phyloP scores from a whole-genome alignment of 2,888 invertebrate species.

The Smittia sp. region DNA sequence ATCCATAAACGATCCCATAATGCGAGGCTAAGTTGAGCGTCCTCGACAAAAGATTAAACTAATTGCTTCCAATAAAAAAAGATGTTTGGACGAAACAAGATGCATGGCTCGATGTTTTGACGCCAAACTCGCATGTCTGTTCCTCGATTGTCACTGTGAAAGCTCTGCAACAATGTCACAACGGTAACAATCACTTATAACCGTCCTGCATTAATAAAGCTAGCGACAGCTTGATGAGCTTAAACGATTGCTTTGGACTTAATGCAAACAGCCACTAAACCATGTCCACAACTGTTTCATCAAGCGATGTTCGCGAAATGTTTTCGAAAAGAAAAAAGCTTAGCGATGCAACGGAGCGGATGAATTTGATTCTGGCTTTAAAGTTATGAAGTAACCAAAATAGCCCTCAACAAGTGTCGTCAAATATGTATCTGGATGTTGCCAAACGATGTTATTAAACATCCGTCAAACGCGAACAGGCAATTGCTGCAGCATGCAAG shows the following conservation, averaged over 20 bases:
- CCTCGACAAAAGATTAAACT: neutral
- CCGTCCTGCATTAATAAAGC: conserved; percentile 4
- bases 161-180: neutral
- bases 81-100: too few relatives aligned
- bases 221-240: conserved; percentile 30
- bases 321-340: neutral
- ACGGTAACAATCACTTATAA: conserved; percentile 28
- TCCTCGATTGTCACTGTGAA: neutral
- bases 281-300: neutral
- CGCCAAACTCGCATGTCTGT: too few relatives aligned
- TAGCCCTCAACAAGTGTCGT: too few relatives aligned
- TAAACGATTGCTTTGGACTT: conserved; percentile 3
- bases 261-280: neutral
- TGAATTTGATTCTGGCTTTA: neutral
- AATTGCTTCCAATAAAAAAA: neutral
- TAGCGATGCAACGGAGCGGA: too few relatives aligned
- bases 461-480: too few relatives aligned
- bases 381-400: neutral
- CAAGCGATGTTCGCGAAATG: neutral
- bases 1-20: too few relatives aligned
- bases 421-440: too few relatives aligned
- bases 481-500: too few relatives aligned
- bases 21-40: neutral
- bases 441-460: too few relatives aligned
- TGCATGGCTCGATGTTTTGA: too few relatives aligned